Conservation (phyloP, 2,888 invertebrate genomes). For the Drosophila nr. fundita region DNA sequence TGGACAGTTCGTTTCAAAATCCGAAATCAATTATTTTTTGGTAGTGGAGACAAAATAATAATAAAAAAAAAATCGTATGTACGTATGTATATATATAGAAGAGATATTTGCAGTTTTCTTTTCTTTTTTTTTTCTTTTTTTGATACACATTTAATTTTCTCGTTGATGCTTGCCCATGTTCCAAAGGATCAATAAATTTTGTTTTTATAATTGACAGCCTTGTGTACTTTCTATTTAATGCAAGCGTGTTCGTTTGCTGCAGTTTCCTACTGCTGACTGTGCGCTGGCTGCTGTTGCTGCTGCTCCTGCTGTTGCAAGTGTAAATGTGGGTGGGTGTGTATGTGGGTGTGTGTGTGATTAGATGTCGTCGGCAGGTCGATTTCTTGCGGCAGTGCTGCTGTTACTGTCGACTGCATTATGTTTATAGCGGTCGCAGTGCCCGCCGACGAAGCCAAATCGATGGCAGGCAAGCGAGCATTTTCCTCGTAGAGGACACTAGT, state of each 20-base stretch:
- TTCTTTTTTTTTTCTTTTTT: slow-evolving; percentile 43
- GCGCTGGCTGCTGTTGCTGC: slow-evolving; percentile 55
- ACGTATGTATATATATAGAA: slow-evolving; percentile 12
- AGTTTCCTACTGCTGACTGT: slow-evolving; percentile 60
- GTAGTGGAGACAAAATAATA: slow-evolving; percentile 34
- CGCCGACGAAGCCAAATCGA: slow-evolving; percentile 81
- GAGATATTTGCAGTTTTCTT: slow-evolving; percentile 41
- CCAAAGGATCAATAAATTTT: slow-evolving; percentile 29
- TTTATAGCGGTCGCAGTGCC: slow-evolving; percentile 75
- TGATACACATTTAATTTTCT: slow-evolving; percentile 51
- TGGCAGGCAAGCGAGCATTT: slow-evolving; percentile 64
- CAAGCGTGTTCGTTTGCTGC: slow-evolving; percentile 51
- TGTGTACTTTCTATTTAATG: slow-evolving; percentile 48
- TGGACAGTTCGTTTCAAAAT: slow-evolving; percentile 56
- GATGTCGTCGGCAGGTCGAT: slow-evolving; percentile 65
- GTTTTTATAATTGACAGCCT: slow-evolving; percentile 58
- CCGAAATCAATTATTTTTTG: slow-evolving; percentile 50
- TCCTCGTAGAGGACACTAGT: slow-evolving; percentile 60
- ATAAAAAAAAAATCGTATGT: neutral
- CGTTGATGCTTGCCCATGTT: slow-evolving; percentile 42
- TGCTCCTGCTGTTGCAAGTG: slow-evolving; percentile 72
- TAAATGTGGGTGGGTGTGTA: slow-evolving; percentile 70
- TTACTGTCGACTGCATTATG: slow-evolving; percentile 54
- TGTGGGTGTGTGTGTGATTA: slow-evolving; percentile 61
- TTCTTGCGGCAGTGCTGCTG: slow-evolving; percentile 45